Conservation (phyloP, 2,797 vertebrate genomes). For the Melanotaenia maccullochi region DNA sequence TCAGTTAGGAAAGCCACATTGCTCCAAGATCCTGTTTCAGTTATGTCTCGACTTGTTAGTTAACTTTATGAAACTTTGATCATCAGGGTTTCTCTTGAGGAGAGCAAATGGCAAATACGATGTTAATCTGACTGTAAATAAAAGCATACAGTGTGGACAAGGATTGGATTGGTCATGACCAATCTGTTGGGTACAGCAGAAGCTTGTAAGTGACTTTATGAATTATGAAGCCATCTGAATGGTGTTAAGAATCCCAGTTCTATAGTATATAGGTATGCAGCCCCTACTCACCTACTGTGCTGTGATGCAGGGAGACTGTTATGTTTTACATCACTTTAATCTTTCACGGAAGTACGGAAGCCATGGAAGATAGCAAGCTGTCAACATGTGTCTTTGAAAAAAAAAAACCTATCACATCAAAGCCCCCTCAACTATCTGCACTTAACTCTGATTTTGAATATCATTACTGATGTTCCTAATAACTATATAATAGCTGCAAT, state of each 20-base stretch:
- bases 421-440: constrained; percentile 1
- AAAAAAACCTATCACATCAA: constrained; percentile 36
- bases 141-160: constrained; percentile 21
- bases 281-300: constrained; percentile 43
- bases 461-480: constrained; percentile 19
- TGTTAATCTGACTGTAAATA: constrained; percentile 47
- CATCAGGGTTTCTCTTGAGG: constrained; percentile 31
- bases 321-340: constrained; percentile 16
- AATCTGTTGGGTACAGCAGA: constrained; percentile 41
- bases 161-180: constrained; percentile 39
- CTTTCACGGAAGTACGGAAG: constrained; percentile 32
- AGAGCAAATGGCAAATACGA: constrained; percentile 34
- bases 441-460: constrained; percentile 33
- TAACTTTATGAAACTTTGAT: constrained; percentile 65
- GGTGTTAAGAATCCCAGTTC: constrained; percentile 24
- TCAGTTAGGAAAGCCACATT: constrained; percentile 9
- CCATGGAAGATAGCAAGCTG: constrained; percentile 25
- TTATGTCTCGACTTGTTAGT: constrained; percentile 47
- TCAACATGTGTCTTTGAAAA: constrained; percentile 45
- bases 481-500: neutral
- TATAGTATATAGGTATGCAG: constrained; percentile 37
- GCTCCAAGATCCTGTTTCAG: constrained; percentile 15
- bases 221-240: constrained; percentile 43
- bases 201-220: constrained; percentile 46
- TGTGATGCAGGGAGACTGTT: neutral